phyloP scores from a whole-genome alignment of 2,888 invertebrate genomes.

The Monoplex corrugatus region DNA sequence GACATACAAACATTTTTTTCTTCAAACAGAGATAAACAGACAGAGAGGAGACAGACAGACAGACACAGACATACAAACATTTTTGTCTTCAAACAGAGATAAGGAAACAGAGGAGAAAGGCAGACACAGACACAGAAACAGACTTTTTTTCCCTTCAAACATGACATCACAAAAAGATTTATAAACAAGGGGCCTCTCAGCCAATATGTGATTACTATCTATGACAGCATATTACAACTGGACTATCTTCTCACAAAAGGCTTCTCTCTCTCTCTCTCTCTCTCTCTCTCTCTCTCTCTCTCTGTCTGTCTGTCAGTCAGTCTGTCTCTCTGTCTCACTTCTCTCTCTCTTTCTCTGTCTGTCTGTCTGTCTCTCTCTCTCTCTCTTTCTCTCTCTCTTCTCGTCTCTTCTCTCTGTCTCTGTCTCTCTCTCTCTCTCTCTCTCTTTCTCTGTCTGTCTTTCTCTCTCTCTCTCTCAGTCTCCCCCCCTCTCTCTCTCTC shows the following conservation, averaged over 20 bases:
- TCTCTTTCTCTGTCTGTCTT: too few species aligned
- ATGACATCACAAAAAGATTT: background rate
- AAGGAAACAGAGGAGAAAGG: conserved; percentile 10
- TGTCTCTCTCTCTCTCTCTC: background rate
- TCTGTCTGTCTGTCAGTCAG: background rate
- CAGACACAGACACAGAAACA: conserved; percentile 3
- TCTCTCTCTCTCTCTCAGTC: too few species aligned
- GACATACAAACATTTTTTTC: too few species aligned
- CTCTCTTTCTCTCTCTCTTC: background rate
- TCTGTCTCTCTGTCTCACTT: background rate
- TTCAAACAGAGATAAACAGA: too few species aligned
- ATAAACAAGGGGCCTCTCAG: background rate
- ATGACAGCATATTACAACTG: too few species aligned
- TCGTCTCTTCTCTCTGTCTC: background rate
- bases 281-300: conserved; percentile 47
- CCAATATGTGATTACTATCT: background rate
- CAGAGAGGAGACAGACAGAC: background rate
- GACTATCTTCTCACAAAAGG: too few species aligned
- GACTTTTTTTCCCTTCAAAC: background rate
- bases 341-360: conserved; percentile 14
- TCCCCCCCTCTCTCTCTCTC: too few species aligned
- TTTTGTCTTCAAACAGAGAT: too few species aligned
- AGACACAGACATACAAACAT: conserved; percentile 11
- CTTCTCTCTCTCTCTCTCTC: conserved; percentile 44
- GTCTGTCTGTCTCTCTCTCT: too few species aligned